Evolutionary conservation across 2,888 invertebrate species (phyloP).

Genomic region (Panzeria rudis): DNA sequence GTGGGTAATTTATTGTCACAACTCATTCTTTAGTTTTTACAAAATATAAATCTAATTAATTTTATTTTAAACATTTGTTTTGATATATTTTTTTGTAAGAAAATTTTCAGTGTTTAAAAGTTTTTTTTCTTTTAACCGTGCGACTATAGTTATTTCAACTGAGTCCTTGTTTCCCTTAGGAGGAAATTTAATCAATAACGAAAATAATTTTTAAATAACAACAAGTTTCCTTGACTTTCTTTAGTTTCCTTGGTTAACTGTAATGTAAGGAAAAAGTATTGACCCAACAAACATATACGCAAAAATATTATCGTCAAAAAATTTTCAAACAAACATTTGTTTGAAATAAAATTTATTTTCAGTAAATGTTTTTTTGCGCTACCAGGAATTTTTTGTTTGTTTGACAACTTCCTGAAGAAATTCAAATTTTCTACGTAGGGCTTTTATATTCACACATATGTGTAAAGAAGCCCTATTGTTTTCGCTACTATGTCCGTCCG

Average conservation of each 20-base stretch:
- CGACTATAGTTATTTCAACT: conserved; percentile 1
- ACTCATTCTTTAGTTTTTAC: conserved; percentile 29
- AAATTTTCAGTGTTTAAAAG: background rate
- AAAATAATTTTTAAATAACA: conserved; percentile 25
- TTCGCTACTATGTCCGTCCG: too few relatives aligned
- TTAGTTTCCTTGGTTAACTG: conserved; percentile 24
- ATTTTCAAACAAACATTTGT: too few relatives aligned
- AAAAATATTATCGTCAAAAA: too few relatives aligned
- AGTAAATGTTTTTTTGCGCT: too few relatives aligned
- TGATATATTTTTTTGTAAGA: conserved; percentile 6
- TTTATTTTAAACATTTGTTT: conserved; percentile 3
- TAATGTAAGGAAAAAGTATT: background rate
- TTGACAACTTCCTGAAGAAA: too few relatives aligned
- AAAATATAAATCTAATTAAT: conserved; percentile 3
- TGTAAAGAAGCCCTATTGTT: too few relatives aligned
- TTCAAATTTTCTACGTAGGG: too few relatives aligned
- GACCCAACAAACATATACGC: background rate
- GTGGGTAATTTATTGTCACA: conserved; percentile 33
- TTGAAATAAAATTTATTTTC: too few relatives aligned
- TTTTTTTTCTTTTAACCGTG: background rate
- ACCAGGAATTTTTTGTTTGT: too few relatives aligned
- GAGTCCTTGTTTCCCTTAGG: background rate
- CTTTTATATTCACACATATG: too few relatives aligned
- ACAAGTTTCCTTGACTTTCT: conserved; percentile 68
- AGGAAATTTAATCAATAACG: conserved; percentile 45